Base-by-base conservation (phyloP, 1,140 invertebrate genomes). In the Drosophila sproati region DNA sequence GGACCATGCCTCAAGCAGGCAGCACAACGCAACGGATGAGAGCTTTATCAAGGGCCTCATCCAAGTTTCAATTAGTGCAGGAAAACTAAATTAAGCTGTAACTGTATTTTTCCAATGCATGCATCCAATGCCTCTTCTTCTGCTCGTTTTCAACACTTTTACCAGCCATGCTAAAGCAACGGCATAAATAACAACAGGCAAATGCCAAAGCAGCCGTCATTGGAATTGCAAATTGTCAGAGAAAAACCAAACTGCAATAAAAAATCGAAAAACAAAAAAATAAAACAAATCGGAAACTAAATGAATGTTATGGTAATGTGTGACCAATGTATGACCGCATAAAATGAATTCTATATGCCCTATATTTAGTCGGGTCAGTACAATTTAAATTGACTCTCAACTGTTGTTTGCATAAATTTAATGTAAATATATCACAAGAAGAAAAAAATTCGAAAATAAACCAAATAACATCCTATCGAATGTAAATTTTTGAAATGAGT, bases 51-150 rank as follows among this genome's bases (percentile, higher is more conserved):
- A 63, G 73, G 50, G 31, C 20, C 56, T 54, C 41, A 47, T 77
- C 73, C 75, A 57, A 83, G 69, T 83, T 88, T 89, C 85, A 88
- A 88, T 89, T 88, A 88, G 85, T 89, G 77, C 75, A 69, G 70
- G 64, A 80, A 89, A 89, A 88, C 85, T 88, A 74, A 87, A 87
- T 88, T 83, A 87, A 83, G 83, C 83, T 67, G 79, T 82, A 76
- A 86, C 77, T 61, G 67, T 43, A 29, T 45, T 52, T 68, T 67
- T 59, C 3, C 54, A 41, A 20, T 35, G 28, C 47, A 34, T 51
- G 10, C 52, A 4, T 45, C 32, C 5, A 7, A 41, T 12, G 45
- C 7, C n/a, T 48, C 10, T 29, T 3, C 4, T 29, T 35, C 35
- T 20, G 6, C 45, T 5, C 10, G 62, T 34, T 28, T 68, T 66